Conservation (phyloP, 2,113 vertebrate species). For the Nycticryphes semicollaris region DNA sequence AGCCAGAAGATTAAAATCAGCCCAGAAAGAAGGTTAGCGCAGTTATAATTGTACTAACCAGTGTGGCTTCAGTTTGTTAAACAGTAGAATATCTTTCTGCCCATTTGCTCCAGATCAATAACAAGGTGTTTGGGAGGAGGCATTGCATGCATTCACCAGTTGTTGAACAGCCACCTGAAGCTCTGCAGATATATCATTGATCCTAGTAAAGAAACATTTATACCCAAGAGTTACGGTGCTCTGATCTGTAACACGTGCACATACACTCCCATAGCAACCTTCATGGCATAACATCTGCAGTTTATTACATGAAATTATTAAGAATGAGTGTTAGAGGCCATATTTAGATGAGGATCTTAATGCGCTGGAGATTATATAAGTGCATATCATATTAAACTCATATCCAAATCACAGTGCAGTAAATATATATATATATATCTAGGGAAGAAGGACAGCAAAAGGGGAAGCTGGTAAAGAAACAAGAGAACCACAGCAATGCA, state of each 20-base stretch:
- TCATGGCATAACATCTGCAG: not conserved
- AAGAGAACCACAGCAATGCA: not conserved
- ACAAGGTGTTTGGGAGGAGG: not conserved
- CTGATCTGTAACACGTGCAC: not conserved
- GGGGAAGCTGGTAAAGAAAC: not conserved
- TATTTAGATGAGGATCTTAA: not conserved
- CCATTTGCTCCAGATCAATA: not conserved
- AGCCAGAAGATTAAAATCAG: constrained; percentile 33
- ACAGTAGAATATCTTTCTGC: not conserved
- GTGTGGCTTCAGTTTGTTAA: not conserved
- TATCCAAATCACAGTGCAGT: not conserved
- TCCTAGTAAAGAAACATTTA: not conserved
- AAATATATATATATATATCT: too few relatives aligned
- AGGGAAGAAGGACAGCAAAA: not conserved
- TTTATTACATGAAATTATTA: not conserved
- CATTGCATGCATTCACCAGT: not conserved
- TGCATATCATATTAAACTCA: not conserved
- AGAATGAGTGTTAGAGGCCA: not conserved
- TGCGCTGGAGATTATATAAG: not conserved
- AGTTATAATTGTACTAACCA: not conserved
- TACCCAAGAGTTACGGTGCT: not conserved
- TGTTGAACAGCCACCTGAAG: not conserved
- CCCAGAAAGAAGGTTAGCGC: not conserved
- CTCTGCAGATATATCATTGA: not conserved
- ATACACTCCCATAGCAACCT: rapidly evolving